Evolutionary conservation across 2,888 invertebrate genomes (phyloP), one percentile per base, ranked within the genome.

Genomic region (Magallana nippona): DNA sequence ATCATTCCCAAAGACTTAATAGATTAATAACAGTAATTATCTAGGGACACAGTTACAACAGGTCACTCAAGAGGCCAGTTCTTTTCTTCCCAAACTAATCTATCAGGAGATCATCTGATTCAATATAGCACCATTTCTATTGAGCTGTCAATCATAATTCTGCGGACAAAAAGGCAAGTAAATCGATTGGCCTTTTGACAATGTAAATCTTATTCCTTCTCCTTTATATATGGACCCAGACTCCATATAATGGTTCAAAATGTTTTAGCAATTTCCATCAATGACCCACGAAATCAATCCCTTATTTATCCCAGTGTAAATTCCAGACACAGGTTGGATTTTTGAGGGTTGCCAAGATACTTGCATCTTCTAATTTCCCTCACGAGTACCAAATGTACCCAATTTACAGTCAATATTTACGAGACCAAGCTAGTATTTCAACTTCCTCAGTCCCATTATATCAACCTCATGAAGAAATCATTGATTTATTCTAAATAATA

Each of bases 141-240:
- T 71, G 22, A 71, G 22, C 27, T 71, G 71, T 71, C 71, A 71
- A 17, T 71, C 71, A 71, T 17, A 71, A 71, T 71, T 71, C 32
- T 32, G 27, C 32, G 15, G 27, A 71, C 71, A 71, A 71, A 71
- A 71, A 71, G 5, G 44, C 71, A 13, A 22, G 27, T 27, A 3
- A 15, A 22, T 22, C 13, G 32, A 71, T 71, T 71, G 71, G 71
- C 15, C 71, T 32, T 27, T 71, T 71, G 71, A 71, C 71, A 27
- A 10, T 71, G 19, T 71, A 10, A 71, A 27, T 13, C 71, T 71
- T 32, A 71, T 27, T 71, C 22, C 15, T 32, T 22, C 71, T 44
- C 15, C 22, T 27, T 13, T 13, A 71, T 22, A 27, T 27, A 71
- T 71, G 71, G 71, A 22, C 32, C 71, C 71, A 71, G 71, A 27